A percentile compares a stretch with the other conserved stretches of the same genome.
phyloP scores from a whole-genome alignment of 2,797 vertebrate genomes.

The Sphenopsis melanotis region DNA sequence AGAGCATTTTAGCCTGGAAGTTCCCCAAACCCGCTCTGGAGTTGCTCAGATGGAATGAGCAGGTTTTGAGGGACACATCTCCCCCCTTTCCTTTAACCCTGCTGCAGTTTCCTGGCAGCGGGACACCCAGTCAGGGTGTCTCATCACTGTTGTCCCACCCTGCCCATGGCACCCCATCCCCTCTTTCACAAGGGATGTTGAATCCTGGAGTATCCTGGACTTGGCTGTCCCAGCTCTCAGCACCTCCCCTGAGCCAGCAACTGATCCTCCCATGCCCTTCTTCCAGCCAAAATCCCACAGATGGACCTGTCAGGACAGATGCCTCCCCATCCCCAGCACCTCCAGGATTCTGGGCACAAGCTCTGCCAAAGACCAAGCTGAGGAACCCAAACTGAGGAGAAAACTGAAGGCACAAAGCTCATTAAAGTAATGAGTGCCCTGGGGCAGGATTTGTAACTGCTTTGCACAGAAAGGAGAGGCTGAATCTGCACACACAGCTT shows the following conservation, averaged over 20 bases:
- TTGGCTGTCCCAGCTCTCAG: neutral
- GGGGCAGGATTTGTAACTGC: neutral
- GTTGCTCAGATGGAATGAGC: neutral
- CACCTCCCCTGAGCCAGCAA: neutral
- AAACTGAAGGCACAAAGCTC: neutral
- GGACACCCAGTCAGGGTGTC: neutral
- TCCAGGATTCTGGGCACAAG: neutral
- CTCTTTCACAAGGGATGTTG: no score
- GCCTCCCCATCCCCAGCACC: neutral
- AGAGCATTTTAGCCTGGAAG: neutral
- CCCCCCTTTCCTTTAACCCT: neutral
- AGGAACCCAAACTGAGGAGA: neutral
- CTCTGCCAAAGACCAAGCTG: neutral
- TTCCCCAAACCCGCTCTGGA: neutral
- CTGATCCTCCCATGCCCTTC: neutral
- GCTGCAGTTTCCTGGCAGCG: neutral
- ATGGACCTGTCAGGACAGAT: neutral
- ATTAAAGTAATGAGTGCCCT: neutral
- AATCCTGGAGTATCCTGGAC: rapidly evolving
- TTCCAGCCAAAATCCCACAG: neutral
- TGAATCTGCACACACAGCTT: rapidly evolving
- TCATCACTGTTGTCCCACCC: neutral
- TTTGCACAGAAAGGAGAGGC: neutral
- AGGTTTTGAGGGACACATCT: neutral
- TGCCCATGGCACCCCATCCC: rapidly evolving